Percentiles rank a stretch among this genome's conserved stretches.
Evolutionary conservation across 2,888 invertebrate species (phyloP).

Genomic region (Dermolepida albohirtum): DNA sequence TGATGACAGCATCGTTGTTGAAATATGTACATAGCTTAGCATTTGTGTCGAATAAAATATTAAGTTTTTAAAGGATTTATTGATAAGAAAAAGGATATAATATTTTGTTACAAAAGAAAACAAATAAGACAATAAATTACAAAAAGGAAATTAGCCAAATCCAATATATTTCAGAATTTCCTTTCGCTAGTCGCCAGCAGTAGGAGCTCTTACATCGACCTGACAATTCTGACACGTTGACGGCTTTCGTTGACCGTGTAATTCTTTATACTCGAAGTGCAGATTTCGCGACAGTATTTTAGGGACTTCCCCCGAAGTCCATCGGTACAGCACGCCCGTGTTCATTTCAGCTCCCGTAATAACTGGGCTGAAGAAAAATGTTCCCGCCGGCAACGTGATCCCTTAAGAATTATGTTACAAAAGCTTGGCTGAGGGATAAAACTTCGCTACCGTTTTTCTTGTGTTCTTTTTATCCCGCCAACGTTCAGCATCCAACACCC

Average conservation of each 20-base stretch:
- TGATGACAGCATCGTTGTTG: no score
- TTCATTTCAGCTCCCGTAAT: slow-evolving; percentile 11
- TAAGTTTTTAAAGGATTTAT: no score
- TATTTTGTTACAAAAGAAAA: no score
- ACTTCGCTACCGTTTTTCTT: neutral
- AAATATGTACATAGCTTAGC: no score
- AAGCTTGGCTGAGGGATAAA: neutral
- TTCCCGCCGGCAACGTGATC: slow-evolving; percentile 17
- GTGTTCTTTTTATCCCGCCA: neutral
- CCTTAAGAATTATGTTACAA: slow-evolving; percentile 29
- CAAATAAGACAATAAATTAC: no score
- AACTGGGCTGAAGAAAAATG: slow-evolving; percentile 10
- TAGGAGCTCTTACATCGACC: slow-evolving; percentile 1
- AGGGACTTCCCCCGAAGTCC: neutral
- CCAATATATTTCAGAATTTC: no score
- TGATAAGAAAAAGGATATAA: no score
- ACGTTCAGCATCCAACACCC: neutral
- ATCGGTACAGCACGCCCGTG: neutral
- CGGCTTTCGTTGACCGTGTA: slow-evolving; percentile 27
- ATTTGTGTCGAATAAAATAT: no score
- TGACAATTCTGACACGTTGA: slow-evolving; percentile 22
- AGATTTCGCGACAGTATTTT: neutral
- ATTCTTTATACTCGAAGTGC: slow-evolving; percentile 20
- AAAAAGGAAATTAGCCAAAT: no score
- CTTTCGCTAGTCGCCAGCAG: no score